Evolutionary conservation across 2,797 vertebrate species (phyloP).

Genomic region (Halcyon smyrnensis): DNA sequence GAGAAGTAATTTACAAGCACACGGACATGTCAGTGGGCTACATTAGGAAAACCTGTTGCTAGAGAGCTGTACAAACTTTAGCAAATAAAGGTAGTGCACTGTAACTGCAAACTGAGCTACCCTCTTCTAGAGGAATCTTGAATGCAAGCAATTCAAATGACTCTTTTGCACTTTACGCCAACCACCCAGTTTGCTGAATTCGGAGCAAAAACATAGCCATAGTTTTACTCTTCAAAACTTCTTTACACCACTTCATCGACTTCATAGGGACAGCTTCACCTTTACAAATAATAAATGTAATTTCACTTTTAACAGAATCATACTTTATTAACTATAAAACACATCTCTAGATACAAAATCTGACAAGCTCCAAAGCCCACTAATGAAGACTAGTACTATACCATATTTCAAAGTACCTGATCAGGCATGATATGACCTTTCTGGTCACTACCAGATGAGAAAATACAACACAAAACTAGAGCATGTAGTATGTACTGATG

Average conservation of each 20-base stretch:
- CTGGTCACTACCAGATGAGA: not conserved
- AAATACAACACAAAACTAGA: not conserved
- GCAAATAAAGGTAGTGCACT: not conserved
- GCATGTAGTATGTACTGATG: fast-evolving
- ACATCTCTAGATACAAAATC: not conserved
- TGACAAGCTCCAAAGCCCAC: not conserved
- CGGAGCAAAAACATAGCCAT: not conserved
- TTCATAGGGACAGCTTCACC: not conserved
- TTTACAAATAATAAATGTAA: not conserved
- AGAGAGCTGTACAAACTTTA: not conserved
- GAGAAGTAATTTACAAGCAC: not conserved
- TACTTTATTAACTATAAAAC: not conserved
- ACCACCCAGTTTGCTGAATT: not conserved
- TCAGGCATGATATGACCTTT: not conserved
- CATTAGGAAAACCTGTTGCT: not conserved
- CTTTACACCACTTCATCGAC: not conserved
- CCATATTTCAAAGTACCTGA: not conserved
- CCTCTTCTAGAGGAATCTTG: not conserved
- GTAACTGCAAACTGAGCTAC: not conserved
- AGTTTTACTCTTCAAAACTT: not conserved
- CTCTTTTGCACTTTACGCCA: not conserved
- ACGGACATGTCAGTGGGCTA: not conserved
- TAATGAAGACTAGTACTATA: not conserved
- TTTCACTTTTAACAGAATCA: not conserved
- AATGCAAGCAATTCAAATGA: not conserved